Conservation (phyloP, 2,113 vertebrate species). For the Morone chrysops region DNA sequence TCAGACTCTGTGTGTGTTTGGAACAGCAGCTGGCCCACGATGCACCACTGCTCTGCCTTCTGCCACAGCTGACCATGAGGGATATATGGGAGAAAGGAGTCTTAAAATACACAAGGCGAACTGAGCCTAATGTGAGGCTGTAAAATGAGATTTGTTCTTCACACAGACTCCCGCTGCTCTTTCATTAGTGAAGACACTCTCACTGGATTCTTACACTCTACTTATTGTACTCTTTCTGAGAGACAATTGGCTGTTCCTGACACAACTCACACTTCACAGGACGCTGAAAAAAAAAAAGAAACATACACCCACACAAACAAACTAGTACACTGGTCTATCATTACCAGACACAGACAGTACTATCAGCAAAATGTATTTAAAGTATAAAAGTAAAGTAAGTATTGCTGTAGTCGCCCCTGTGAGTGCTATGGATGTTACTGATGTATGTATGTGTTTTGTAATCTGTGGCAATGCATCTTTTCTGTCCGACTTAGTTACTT, state of each 20-base stretch:
- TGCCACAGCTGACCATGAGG: constrained; percentile 57
- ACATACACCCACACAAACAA: constrained; percentile 2
- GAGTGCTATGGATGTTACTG: background rate
- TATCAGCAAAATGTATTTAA: background rate
- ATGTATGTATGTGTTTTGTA: background rate
- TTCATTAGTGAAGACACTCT: constrained; percentile 63
- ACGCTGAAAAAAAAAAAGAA: background rate
- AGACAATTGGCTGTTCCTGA: background rate
- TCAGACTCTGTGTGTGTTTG: constrained; percentile 30
- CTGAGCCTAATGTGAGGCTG: constrained; percentile 54
- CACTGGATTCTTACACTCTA: background rate
- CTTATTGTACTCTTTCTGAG: background rate
- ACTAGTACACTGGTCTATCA: background rate
- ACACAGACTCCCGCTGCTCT: constrained; percentile 51
- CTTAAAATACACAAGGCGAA: constrained; percentile 70
- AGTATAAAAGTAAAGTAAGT: background rate
- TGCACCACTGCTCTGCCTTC: constrained; percentile 28
- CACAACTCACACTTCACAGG: constrained; percentile 8
- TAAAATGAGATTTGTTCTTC: constrained; percentile 52
- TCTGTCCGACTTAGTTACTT: background rate
- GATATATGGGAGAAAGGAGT: constrained; percentile 32
- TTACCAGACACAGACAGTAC: background rate
- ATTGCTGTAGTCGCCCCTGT: background rate
- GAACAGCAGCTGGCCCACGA: constrained; percentile 46
- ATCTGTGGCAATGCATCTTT: too few species aligned